Evolutionary conservation across 2,113 vertebrate species (phyloP).

Genomic region (Otocyon megalotis): DNA sequence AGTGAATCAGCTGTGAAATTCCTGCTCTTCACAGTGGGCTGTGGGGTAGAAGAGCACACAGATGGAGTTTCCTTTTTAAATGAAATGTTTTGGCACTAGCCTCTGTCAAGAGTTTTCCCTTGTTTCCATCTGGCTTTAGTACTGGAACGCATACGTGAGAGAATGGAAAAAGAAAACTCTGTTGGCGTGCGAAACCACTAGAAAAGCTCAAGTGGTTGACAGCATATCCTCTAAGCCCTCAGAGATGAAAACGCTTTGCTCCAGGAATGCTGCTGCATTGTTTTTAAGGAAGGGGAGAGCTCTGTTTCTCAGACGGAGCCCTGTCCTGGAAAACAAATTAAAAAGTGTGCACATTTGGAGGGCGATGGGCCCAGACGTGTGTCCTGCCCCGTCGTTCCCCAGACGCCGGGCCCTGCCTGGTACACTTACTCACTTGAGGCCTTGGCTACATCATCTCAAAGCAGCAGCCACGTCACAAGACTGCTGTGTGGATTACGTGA

Average conservation of each 20-base stretch:
- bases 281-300: constrained; percentile 33
- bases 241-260: constrained; percentile 27
- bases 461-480: neutral
- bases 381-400: neutral
- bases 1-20: constrained; percentile 65
- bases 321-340: neutral
- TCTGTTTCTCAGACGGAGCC: neutral
- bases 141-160: constrained; percentile 65
- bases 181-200: constrained; percentile 72
- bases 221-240: constrained; percentile 36
- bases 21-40: constrained; percentile 47
- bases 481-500: neutral
- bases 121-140: constrained; percentile 79
- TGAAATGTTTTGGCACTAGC: constrained; percentile 78
- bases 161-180: constrained; percentile 78
- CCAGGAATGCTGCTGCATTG: constrained; percentile 27
- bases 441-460: neutral
- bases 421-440: neutral
- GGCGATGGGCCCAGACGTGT: neutral
- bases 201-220: constrained; percentile 53
- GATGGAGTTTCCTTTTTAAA: constrained; percentile 83
- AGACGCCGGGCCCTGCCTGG: too few species aligned
- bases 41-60: constrained; percentile 73
- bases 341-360: neutral
- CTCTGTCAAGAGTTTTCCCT: constrained; percentile 78